These are phyloP conservation scores for Microchirus variegatus DNA, from an alignment of 2,797 vertebrate species.

Conservation along the genomic window DNA sequence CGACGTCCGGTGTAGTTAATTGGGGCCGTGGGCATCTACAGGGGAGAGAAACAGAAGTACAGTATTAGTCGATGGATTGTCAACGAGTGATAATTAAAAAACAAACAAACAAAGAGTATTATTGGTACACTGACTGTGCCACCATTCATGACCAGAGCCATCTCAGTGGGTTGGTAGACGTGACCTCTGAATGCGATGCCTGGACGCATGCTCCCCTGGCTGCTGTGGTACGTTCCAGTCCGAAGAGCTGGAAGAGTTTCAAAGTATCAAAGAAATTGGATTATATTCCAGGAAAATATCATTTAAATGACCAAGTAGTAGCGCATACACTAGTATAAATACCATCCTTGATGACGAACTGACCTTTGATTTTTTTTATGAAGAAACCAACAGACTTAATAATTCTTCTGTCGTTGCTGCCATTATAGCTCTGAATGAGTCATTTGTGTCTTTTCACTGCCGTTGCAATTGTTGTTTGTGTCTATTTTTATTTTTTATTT, in stretches of 20 bases:
- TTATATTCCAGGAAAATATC: too few relatives aligned
- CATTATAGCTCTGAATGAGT: too few relatives aligned
- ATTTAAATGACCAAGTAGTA: too few relatives aligned
- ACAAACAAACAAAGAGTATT: not conserved
- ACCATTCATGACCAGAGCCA: conserved; percentile 98
- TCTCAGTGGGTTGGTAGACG: conserved; percentile 98
- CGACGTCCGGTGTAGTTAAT: conserved; percentile 96
- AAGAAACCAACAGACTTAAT: too few relatives aligned
- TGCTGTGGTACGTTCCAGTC: conserved; percentile 88
- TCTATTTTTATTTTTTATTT: too few relatives aligned
- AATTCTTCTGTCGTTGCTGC: too few relatives aligned
- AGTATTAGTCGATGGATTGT: not conserved
- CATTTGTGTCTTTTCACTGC: too few relatives aligned
- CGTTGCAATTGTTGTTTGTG: too few relatives aligned
- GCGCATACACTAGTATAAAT: too few relatives aligned
- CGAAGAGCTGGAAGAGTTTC: conserved; percentile 86
- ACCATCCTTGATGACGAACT: too few relatives aligned
- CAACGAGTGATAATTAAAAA: not conserved
- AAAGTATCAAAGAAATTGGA: too few relatives aligned
- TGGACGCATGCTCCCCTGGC: conserved; percentile 85
- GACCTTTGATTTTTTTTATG: too few relatives aligned
- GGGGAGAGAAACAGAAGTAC: conserved; percentile 13
- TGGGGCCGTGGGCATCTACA: conserved; percentile 95
- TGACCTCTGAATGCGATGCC: conserved; percentile 94
- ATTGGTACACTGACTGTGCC: conserved; percentile 87